Evolutionary conservation across 1,140 invertebrate genomes (phyloP).

Genomic region (Nymphalis io): DNA sequence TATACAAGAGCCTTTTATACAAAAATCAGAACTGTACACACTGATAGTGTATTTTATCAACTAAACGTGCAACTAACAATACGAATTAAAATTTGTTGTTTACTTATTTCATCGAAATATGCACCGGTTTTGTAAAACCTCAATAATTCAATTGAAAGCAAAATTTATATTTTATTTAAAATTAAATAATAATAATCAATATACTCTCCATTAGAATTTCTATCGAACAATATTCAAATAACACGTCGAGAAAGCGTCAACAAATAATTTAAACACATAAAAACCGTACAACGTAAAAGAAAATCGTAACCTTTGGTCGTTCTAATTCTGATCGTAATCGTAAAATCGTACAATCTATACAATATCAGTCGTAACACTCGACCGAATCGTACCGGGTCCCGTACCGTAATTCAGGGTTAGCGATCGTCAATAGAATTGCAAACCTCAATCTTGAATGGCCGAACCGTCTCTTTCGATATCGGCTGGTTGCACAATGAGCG

Average conservation of each 20-base stretch:
- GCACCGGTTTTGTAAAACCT: no score
- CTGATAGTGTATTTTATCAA: no score
- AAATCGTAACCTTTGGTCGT: constrained; percentile 3
- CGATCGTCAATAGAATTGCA: constrained; percentile 35
- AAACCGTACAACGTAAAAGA: neutral
- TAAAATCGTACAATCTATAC: constrained; percentile 27
- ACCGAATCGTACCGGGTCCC: constrained; percentile 15
- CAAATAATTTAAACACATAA: constrained; percentile 5
- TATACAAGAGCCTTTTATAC: no score
- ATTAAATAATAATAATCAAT: no score
- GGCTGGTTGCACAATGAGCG: constrained; percentile 8
- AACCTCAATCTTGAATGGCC: constrained; percentile 38
- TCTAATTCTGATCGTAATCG: constrained; percentile 26
- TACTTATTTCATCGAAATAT: no score
- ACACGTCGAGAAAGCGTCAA: neutral
- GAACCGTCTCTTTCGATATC: constrained; percentile 21
- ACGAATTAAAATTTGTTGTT: no score
- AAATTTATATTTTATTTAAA: no score
- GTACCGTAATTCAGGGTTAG: constrained; percentile 32
- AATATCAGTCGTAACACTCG: constrained; percentile 33
- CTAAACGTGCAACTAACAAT: no score
- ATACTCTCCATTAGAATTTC: no score
- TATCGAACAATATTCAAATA: no score
- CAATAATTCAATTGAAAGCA: no score
- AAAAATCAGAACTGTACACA: no score